Percentiles rank a stretch among this genome's conserved stretches.
Conservation (phyloP, 2,113 vertebrate genomes). For the Callospermophilus lateralis region DNA sequence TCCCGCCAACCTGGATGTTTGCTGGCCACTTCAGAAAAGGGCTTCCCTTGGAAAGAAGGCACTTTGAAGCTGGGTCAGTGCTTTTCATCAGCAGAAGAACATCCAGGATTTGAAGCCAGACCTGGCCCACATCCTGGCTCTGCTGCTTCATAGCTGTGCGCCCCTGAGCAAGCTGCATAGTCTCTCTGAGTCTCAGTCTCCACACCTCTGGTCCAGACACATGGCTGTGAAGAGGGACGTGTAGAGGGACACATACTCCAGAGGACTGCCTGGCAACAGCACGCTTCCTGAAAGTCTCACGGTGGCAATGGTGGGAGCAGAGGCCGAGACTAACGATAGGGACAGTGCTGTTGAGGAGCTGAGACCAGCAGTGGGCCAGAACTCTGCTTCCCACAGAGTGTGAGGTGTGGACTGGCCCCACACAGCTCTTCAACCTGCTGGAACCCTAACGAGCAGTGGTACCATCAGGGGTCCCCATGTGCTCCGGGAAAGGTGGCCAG, state of each 20-base stretch:
- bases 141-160: neutral
- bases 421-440: rapidly evolving
- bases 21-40: neutral
- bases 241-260: rapidly evolving
- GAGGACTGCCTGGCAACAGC: rapidly evolving
- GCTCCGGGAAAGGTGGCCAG: too few species aligned
- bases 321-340: rapidly evolving
- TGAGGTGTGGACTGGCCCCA: rapidly evolving
- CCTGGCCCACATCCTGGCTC: neutral
- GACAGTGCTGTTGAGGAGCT: neutral
- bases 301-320: rapidly evolving
- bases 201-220: rapidly evolving
- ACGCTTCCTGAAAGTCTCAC: neutral
- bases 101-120: neutral
- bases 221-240: rapidly evolving
- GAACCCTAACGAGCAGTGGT: neutral
- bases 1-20: rapidly evolving
- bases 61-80: neutral
- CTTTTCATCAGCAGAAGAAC: neutral
- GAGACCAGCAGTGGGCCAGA: too few species aligned
- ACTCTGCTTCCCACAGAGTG: neutral
- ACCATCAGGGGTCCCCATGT: too few species aligned
- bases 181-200: neutral
- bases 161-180: neutral
- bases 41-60: neutral